A percentile compares a stretch with the other conserved stretches of the same genome.
These are phyloP conservation scores for Papilio xuthus DNA, from an alignment of 1,140 invertebrate species.

Conservation along the genomic window DNA sequence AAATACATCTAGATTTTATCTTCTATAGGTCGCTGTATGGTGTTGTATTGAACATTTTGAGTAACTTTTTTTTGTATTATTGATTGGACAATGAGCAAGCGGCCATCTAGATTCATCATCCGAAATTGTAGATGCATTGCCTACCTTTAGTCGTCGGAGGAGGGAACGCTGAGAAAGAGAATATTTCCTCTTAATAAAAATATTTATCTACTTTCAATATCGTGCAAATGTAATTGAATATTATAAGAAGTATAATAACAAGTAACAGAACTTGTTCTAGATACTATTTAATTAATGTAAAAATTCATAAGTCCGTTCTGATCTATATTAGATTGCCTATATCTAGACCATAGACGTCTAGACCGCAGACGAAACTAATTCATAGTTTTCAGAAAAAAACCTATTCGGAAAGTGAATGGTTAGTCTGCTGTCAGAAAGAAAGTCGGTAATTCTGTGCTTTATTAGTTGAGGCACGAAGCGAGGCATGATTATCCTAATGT, in stretches of 20 bases:
- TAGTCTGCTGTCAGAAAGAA: background rate
- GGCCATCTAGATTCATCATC: too few species aligned
- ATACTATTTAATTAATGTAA: background rate
- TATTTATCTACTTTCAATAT: too few species aligned
- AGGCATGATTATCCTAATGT: constrained; percentile 6
- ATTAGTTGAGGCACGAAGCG: constrained; percentile 21
- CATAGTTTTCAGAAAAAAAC: constrained; percentile 24
- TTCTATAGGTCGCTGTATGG: too few species aligned
- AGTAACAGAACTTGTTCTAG: background rate
- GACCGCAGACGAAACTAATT: constrained; percentile 30
- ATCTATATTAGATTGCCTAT: constrained; percentile 32
- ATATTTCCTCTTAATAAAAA: too few species aligned
- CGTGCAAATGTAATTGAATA: too few species aligned
- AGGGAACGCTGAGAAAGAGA: too few species aligned
- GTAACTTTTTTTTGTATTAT: too few species aligned
- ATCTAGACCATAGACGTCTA: constrained; percentile 28
- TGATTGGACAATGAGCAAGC: too few species aligned
- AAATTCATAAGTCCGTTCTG: constrained; percentile 13
- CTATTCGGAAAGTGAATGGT: constrained; percentile 23
- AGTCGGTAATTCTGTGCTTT: constrained; percentile 12
- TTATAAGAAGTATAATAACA: background rate
- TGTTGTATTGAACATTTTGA: too few species aligned
- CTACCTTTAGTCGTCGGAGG: too few species aligned
- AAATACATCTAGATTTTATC: too few species aligned
- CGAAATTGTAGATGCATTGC: too few species aligned